A percentile compares a stretch with the other conserved stretches of the same genome.
These are phyloP conservation scores for Irena cyanogastra DNA, from an alignment of 2,113 vertebrate species.

Conservation along the genomic window DNA sequence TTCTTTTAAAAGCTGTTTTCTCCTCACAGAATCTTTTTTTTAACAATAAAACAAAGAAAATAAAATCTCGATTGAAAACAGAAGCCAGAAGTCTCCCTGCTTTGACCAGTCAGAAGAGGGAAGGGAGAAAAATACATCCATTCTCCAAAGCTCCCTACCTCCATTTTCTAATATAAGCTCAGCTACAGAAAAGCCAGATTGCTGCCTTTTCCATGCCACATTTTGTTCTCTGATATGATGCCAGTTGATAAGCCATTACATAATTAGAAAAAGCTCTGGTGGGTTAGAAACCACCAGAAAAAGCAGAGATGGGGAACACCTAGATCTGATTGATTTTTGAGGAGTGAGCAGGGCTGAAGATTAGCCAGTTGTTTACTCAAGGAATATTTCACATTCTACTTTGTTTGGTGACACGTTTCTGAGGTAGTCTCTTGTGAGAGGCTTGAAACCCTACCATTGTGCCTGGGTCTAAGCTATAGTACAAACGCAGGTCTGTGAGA, in stretches of 20 bases:
- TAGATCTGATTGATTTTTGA: background rate
- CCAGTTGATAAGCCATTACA: background rate
- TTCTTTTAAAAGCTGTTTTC: background rate
- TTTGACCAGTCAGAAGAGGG: background rate
- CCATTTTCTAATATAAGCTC: background rate
- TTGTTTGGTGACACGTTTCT: background rate
- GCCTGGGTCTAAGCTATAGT: background rate
- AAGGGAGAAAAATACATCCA: background rate
- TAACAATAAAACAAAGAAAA: constrained; percentile 41
- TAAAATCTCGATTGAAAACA: constrained; percentile 32
- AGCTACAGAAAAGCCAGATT: background rate
- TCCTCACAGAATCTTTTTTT: background rate
- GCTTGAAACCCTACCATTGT: background rate
- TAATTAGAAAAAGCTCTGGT: background rate
- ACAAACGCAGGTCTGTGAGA: background rate
- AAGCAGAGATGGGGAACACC: background rate
- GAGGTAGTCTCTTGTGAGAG: background rate
- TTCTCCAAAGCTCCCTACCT: background rate
- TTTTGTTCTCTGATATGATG: background rate
- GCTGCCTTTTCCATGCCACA: background rate
- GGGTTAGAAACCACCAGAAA: background rate
- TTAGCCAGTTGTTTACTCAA: background rate
- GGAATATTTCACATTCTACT: background rate
- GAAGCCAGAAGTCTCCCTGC: background rate
- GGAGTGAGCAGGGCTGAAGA: background rate